Evolutionary conservation across 1,140 invertebrate genomes (phyloP).

Genomic region (Drosophila miranda): DNA sequence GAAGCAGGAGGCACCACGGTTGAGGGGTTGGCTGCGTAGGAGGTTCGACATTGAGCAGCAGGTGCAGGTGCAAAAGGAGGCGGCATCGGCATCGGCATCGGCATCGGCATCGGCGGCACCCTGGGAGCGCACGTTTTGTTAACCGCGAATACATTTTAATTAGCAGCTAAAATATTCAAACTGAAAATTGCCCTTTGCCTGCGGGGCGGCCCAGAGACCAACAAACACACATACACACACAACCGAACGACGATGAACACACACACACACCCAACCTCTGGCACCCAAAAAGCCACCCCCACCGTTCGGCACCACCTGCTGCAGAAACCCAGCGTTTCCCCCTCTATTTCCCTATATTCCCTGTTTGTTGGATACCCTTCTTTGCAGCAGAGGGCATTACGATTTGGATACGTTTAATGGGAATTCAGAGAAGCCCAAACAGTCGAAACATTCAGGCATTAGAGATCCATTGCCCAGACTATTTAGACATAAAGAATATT

Average conservation of each 20-base stretch:
- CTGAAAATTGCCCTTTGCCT: slow-evolving; percentile 75
- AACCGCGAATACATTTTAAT: slow-evolving; percentile 79
- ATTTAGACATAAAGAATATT: no score
- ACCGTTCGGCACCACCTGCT: no score
- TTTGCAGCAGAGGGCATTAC: no score
- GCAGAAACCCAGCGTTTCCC: not conserved
- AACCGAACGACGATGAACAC: slow-evolving; percentile 1
- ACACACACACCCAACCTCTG: slow-evolving; percentile 2
- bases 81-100: no score
- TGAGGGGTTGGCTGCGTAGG: no score
- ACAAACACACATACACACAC: not conserved
- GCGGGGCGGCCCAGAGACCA: slow-evolving; percentile 11
- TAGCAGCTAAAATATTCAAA: slow-evolving; percentile 79
- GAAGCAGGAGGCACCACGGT: no score
- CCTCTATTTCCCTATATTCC: not conserved
- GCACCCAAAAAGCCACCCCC: not conserved
- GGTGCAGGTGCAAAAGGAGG: not conserved
- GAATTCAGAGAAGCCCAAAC: not conserved
- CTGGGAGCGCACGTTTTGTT: slow-evolving; percentile 60
- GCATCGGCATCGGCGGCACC: no score
- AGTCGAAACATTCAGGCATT: not conserved
- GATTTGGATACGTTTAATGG: no score
- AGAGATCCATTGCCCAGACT: no score
- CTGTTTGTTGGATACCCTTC: not conserved
- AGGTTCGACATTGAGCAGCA: no score